Conservation (phyloP, 2,113 vertebrate genomes). For the Meleagris gallopavo region DNA sequence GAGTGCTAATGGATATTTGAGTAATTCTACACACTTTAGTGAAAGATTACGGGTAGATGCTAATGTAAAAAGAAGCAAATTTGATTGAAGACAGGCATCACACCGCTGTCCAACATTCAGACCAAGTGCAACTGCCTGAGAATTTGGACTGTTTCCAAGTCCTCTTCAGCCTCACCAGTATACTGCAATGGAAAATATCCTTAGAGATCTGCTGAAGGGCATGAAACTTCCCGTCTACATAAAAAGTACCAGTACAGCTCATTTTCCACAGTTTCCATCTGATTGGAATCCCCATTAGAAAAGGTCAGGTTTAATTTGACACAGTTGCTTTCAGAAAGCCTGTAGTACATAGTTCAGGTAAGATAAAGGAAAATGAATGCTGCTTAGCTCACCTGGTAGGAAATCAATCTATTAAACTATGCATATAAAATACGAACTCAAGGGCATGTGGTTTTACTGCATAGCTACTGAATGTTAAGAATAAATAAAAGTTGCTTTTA, state of each 20-base stretch:
- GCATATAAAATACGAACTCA: constrained; percentile 13
- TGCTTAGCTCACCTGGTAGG: constrained; percentile 13
- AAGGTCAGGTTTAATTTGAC: constrained; percentile 61
- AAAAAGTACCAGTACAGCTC: not conserved
- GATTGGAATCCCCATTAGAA: constrained; percentile 36
- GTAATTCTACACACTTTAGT: not conserved
- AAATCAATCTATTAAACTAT: constrained; percentile 43
- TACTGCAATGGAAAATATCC: constrained; percentile 16
- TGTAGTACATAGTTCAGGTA: constrained; percentile 5
- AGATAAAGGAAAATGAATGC: not conserved
- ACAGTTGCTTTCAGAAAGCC: not conserved
- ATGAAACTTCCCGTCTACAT: not conserved
- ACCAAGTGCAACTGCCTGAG: not conserved
- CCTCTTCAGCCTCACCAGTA: constrained; percentile 26
- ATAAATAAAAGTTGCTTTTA: constrained; percentile 47
- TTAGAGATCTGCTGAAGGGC: constrained; percentile 18
- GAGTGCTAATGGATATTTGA: constrained; percentile 37
- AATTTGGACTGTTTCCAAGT: constrained; percentile 21
- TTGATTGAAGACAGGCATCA: not conserved
- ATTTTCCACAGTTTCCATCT: constrained; percentile 33
- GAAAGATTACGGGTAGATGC: constrained; percentile 18
- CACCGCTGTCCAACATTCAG: constrained; percentile 35
- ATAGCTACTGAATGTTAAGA: constrained; percentile 29
- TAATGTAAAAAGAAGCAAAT: not conserved
- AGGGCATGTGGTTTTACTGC: constrained; percentile 30